phyloP scores from a whole-genome alignment of 2,888 invertebrate genomes.

The Hylaea fasciaria region DNA sequence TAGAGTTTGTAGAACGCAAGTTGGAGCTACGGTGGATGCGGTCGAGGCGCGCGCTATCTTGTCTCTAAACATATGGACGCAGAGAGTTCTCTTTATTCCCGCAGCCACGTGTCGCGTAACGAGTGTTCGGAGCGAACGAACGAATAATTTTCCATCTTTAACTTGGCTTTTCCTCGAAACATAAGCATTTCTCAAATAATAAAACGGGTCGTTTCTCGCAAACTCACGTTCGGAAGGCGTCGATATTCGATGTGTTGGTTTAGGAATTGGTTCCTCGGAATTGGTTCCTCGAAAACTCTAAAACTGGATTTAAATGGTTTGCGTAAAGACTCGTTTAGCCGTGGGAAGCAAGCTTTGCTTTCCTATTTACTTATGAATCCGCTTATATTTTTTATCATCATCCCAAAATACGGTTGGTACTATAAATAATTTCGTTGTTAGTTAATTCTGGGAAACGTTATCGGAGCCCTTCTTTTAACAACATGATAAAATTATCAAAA shows the following conservation, averaged over 20 bases:
- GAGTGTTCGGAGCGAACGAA: slow-evolving; percentile 3
- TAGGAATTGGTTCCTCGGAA: neutral
- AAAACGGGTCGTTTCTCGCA: neutral
- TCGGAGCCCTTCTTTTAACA: no score
- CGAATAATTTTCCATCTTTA: slow-evolving; percentile 8
- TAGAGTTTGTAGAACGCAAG: no score
- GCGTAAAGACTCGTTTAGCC: no score
- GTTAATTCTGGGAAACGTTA: no score
- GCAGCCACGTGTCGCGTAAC: slow-evolving; percentile 4
- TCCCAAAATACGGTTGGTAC: no score
- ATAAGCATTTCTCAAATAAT: slow-evolving; percentile 7
- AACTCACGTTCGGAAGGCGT: slow-evolving; percentile 3
- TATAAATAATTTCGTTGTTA: no score
- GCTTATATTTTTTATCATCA: no score
- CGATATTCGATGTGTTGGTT: slow-evolving; percentile 4
- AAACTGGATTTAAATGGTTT: neutral
- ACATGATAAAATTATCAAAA: no score
- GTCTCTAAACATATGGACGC: slow-evolving; percentile 6
- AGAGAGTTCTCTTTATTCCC: slow-evolving; percentile 7
- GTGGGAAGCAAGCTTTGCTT: no score
- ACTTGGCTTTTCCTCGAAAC: slow-evolving; percentile 4
- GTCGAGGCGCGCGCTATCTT: slow-evolving; percentile 15
- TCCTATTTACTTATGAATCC: no score
- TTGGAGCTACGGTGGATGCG: no score
- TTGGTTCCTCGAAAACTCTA: neutral